These are phyloP conservation scores for Toxotes jaculatrix DNA, from an alignment of 2,113 vertebrate genomes.

Conservation along the genomic window DNA sequence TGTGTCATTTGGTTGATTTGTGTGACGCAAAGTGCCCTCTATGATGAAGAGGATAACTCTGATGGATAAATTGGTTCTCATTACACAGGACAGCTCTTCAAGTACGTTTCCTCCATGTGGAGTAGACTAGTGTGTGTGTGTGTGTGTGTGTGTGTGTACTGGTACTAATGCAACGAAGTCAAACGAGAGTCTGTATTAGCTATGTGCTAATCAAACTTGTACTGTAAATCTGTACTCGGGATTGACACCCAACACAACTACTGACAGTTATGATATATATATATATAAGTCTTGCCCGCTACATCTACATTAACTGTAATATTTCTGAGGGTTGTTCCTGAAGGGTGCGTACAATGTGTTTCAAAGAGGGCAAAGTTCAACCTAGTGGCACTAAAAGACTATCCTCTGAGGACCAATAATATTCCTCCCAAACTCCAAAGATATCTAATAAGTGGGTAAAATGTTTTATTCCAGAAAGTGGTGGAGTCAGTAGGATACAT, in stretches of 20 bases:
- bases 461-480: too few relatives aligned
- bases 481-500: neutral
- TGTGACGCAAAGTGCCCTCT: slow-evolving; percentile 21
- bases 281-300: neutral
- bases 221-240: neutral
- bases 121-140: neutral
- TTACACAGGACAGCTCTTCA: slow-evolving; percentile 22
- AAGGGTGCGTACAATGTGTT: too few relatives aligned
- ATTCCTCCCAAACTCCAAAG: neutral
- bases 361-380: too few relatives aligned
- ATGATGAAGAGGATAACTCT: slow-evolving; percentile 54
- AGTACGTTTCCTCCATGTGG: neutral
- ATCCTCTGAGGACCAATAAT: neutral
- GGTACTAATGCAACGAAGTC: neutral
- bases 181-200: neutral
- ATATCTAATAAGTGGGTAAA: neutral
- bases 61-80: slow-evolving; percentile 39
- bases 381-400: neutral
- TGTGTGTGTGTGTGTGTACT: slow-evolving; percentile 8
- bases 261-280: neutral
- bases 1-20: neutral
- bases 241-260: neutral
- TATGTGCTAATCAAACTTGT: neutral
- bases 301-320: neutral
- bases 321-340: too few relatives aligned